phyloP scores from a whole-genome alignment of 2,113 vertebrate genomes.

The Girardinichthys multiradiatus region DNA sequence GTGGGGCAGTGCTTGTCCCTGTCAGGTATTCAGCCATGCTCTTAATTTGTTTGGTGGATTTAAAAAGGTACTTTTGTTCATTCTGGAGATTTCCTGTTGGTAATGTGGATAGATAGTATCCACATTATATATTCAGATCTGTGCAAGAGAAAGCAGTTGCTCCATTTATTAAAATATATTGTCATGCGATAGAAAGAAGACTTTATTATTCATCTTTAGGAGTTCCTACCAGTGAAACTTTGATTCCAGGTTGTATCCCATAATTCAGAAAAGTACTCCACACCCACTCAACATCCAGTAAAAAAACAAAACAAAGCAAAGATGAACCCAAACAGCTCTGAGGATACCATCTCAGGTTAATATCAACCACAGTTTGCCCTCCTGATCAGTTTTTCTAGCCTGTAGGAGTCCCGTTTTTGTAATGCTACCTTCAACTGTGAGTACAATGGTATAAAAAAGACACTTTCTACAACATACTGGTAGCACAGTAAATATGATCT shows the following conservation, averaged over 20 bases:
- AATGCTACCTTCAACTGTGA: too few species aligned
- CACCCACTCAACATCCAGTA: neutral
- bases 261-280: neutral
- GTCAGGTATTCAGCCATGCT: conserved; percentile 84
- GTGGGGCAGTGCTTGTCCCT: conserved; percentile 93
- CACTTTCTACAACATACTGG: too few species aligned
- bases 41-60: neutral
- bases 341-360: too few species aligned
- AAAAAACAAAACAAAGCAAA: neutral
- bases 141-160: too few species aligned
- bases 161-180: neutral
- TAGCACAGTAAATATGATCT: too few species aligned
- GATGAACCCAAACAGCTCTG: neutral
- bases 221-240: neutral
- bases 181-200: neutral
- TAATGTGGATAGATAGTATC: too few species aligned
- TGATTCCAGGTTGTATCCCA: neutral
- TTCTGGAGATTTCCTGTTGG: too few species aligned
- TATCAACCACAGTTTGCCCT: too few species aligned
- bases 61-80: too few species aligned
- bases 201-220: neutral
- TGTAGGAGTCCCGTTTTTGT: too few species aligned
- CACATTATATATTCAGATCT: neutral
- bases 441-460: too few species aligned
- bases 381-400: too few species aligned